Conservation (phyloP, 2,797 vertebrate species). For the Sebastiscus albofasciatus region DNA sequence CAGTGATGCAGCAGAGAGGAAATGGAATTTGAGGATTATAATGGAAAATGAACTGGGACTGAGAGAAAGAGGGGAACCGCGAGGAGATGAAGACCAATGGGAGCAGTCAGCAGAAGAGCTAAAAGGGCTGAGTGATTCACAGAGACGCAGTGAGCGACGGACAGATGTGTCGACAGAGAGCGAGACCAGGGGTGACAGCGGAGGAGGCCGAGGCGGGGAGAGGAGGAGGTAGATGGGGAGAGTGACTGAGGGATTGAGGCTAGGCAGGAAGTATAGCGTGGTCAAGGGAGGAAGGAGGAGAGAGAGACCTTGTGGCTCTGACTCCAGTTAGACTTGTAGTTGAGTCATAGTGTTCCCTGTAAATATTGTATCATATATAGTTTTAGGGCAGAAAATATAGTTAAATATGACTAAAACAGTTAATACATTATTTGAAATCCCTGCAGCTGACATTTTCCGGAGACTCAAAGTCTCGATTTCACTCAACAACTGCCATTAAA, state of each 20-base stretch:
- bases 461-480: background rate
- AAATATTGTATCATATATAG: background rate
- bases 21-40: slow-evolving; percentile 51
- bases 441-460: background rate
- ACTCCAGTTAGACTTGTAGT: background rate
- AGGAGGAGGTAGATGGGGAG: slow-evolving; percentile 1
- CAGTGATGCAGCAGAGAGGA: slow-evolving; percentile 32
- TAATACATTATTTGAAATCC: background rate
- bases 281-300: background rate
- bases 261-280: background rate
- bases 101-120: slow-evolving; percentile 25
- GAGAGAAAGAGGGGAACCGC: background rate
- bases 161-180: slow-evolving; percentile 47
- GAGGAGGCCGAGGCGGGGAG: background rate
- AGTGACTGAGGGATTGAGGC: slow-evolving; percentile 20
- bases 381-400: background rate
- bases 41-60: slow-evolving; percentile 18
- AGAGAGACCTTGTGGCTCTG: background rate
- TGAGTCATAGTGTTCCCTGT: background rate
- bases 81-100: slow-evolving; percentile 50
- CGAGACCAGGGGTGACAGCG: slow-evolving; percentile 27
- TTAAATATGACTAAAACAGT: background rate
- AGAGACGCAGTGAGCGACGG: slow-evolving; percentile 23
- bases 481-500: background rate
- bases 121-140: slow-evolving; percentile 23